phyloP scores from a whole-genome alignment of 2,113 vertebrate species.

The Lasiurus cinereus region DNA sequence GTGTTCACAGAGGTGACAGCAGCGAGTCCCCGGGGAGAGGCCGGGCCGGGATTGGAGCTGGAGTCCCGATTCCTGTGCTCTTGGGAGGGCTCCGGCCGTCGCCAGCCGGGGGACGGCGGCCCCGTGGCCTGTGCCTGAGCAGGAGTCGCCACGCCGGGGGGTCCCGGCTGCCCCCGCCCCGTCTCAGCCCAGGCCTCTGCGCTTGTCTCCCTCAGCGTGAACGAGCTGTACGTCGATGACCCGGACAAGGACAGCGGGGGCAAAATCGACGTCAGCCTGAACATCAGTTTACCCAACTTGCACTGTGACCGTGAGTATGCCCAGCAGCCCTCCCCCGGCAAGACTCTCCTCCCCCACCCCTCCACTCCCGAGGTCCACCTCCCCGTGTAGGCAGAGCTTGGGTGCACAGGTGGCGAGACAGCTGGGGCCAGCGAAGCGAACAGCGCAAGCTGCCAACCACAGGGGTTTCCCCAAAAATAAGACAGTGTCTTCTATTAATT shows the following conservation, averaged over 20 bases:
- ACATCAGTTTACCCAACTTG: slow-evolving; percentile 98
- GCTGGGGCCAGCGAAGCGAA: accelerated
- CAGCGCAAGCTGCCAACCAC: neutral
- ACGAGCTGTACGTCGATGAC: slow-evolving; percentile 98
- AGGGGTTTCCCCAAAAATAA: too few species aligned
- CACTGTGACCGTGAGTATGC: slow-evolving; percentile 98
- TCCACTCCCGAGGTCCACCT: accelerated
- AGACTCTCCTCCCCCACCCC: neutral
- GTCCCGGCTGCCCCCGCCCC: neutral
- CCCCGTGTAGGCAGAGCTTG: neutral
- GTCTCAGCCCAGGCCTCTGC: neutral
- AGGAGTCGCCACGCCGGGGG: neutral
- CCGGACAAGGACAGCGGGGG: slow-evolving; percentile 99
- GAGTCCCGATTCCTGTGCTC: neutral
- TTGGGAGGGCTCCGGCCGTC: too few species aligned
- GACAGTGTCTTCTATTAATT: too few species aligned
- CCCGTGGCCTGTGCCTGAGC: too few species aligned
- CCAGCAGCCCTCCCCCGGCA: neutral
- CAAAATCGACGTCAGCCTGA: slow-evolving; percentile 99
- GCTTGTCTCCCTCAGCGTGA: slow-evolving; percentile 90
- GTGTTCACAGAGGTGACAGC: neutral
- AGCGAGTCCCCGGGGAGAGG: neutral
- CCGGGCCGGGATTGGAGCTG: neutral
- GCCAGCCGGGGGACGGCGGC: neutral
- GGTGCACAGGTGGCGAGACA: accelerated